Conservation (phyloP, 2,888 invertebrate genomes). For the Xylocampa areola region DNA sequence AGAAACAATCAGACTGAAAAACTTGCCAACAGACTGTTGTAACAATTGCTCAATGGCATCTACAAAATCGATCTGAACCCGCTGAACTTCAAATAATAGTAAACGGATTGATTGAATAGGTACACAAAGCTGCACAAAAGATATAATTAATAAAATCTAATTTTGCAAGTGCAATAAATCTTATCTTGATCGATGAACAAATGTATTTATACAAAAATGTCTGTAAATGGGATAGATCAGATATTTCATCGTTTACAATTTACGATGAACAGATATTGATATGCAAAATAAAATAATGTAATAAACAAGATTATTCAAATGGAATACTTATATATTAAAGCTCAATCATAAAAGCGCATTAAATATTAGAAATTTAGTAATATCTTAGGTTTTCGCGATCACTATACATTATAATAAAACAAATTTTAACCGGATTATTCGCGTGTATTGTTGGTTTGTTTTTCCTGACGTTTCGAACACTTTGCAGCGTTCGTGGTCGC, state of each 20-base stretch:
- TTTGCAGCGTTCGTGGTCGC: too few species aligned
- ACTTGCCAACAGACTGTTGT: background rate
- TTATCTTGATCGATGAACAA: conserved; percentile 37
- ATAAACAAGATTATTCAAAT: too few species aligned
- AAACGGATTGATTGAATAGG: conserved; percentile 38
- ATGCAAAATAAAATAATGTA: too few species aligned
- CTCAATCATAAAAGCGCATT: background rate
- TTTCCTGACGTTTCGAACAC: too few species aligned
- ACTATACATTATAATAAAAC: too few species aligned
- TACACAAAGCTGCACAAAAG: conserved; percentile 31
- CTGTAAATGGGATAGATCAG: conserved; percentile 13
- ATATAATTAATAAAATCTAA: conserved; percentile 35
- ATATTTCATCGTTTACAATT: conserved; percentile 24
- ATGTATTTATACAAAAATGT: conserved; percentile 29
- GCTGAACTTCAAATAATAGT: conserved; percentile 49
- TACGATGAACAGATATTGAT: background rate
- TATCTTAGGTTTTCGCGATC: too few species aligned
- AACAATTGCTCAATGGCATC: conserved; percentile 36
- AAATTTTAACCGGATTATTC: too few species aligned
- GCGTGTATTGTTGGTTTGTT: too few species aligned
- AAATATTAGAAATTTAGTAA: too few species aligned
- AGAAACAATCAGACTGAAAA: background rate
- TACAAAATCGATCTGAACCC: conserved; percentile 42
- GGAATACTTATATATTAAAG: too few species aligned
- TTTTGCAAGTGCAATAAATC: conserved; percentile 42